Evolutionary conservation across 2,797 vertebrate genomes (phyloP).

Genomic region (Enteromius argenteus): DNA sequence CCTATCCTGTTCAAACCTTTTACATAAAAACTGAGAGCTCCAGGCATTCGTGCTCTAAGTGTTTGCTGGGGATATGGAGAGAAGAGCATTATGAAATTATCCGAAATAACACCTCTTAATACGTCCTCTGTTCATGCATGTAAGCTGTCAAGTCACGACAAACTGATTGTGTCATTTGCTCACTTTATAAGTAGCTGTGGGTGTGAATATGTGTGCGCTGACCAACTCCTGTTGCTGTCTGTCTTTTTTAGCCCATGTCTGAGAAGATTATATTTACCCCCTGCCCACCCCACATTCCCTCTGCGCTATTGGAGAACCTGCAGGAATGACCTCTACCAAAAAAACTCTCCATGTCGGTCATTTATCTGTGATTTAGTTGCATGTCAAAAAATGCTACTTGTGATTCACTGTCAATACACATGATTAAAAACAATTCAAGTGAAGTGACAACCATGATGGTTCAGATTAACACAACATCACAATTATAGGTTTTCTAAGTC

Average conservation of each 20-base stretch:
- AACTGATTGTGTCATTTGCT: constrained; percentile 14
- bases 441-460: background rate
- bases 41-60: background rate
- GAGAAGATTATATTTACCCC: constrained; percentile 72
- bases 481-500: background rate
- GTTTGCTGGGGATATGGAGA: background rate
- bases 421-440: background rate
- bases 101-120: background rate
- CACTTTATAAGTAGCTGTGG: constrained; percentile 4
- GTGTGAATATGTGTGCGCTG: constrained; percentile 18
- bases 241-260: constrained; percentile 67
- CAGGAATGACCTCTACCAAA: constrained; percentile 63
- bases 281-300: constrained; percentile 25
- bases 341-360: background rate
- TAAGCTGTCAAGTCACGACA: background rate
- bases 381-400: background rate
- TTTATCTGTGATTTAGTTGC: background rate
- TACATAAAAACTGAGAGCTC: constrained; percentile 14
- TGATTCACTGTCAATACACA: background rate
- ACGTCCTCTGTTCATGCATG: background rate
- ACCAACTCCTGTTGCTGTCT: constrained; percentile 73
- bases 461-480: background rate
- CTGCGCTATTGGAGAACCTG: constrained; percentile 54
- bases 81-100: background rate
- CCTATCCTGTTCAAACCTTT: background rate